phyloP scores from a whole-genome alignment of 2,888 invertebrate genomes.

The Deroplatys truncata region DNA sequence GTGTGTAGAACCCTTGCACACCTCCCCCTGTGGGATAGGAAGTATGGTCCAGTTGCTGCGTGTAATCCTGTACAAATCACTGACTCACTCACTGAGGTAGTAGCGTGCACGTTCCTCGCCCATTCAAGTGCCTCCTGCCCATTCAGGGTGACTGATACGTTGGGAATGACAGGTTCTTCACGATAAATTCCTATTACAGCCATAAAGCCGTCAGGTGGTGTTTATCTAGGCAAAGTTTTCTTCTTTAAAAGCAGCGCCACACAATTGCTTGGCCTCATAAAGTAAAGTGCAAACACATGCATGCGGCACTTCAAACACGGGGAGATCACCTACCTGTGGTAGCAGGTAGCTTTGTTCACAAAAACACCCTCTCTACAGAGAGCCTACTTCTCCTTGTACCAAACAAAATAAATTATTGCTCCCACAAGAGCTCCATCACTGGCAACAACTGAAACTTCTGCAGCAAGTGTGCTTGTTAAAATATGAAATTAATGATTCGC shows the following conservation, averaged over 20 bases:
- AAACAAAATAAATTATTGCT: too few species aligned
- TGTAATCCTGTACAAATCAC: too few species aligned
- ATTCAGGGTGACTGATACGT: neutral
- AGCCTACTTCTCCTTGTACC: neutral
- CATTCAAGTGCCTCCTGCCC: too few species aligned
- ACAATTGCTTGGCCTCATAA: neutral
- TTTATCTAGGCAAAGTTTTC: neutral
- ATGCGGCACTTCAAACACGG: neutral
- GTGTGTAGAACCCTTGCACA: too few species aligned
- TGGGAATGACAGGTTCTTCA: neutral
- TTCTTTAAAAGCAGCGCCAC: neutral
- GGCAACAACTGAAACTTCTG: too few species aligned
- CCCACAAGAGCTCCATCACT: too few species aligned
- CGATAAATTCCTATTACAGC: neutral
- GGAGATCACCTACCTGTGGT: neutral
- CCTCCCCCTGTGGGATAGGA: neutral
- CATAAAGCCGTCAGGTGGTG: neutral
- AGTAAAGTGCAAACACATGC: constrained; percentile 16
- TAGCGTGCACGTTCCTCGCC: too few species aligned
- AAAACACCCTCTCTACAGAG: too few species aligned
- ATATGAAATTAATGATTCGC: too few species aligned
- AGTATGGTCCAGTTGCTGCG: neutral
- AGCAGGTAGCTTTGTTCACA: neutral
- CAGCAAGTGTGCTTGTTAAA: too few species aligned
- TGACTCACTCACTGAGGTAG: too few species aligned